Evolutionary conservation across 1,140 invertebrate species (phyloP).

Genomic region (Battus philenor): DNA sequence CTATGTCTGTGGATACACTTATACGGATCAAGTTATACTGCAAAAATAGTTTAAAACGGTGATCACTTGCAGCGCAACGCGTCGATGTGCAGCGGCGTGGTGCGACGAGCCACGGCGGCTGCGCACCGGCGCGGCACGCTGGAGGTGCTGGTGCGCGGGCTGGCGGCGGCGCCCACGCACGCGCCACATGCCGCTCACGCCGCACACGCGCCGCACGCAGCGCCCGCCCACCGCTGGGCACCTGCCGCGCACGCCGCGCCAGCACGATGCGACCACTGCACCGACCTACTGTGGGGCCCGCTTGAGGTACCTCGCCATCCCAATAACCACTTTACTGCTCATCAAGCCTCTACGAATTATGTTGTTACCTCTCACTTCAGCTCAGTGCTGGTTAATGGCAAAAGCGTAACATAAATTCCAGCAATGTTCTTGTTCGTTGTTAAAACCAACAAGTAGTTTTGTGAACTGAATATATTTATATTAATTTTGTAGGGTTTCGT

Average conservation of each 20-base stretch:
- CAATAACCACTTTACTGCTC: too few species aligned
- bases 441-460: too few species aligned
- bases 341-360: too few species aligned
- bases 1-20: too few species aligned
- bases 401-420: too few species aligned
- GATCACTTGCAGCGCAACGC: conserved; percentile 79
- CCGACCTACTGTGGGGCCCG: conserved; percentile 94
- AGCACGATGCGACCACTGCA: conserved; percentile 93
- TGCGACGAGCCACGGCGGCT: conserved; percentile 89
- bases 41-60: conserved; percentile 9
- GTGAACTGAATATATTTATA: too few species aligned
- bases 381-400: too few species aligned
- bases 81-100: conserved; percentile 91
- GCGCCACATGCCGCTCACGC: conserved; percentile 77
- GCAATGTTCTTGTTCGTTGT: too few species aligned
- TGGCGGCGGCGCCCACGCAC: conserved; percentile 79
- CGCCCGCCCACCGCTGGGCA: conserved; percentile 84
- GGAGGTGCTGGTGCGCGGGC: conserved; percentile 92
- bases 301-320: conserved; percentile 67
- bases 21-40: too few species aligned
- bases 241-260: conserved; percentile 89
- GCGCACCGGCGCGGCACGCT: conserved; percentile 94
- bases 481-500: too few species aligned
- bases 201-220: conserved; percentile 83
- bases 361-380: too few species aligned